Percentiles rank a stretch among this genome's conserved stretches.
Conservation (phyloP, 1,140 invertebrate species). For the Macrotrachela quadricornifera region DNA sequence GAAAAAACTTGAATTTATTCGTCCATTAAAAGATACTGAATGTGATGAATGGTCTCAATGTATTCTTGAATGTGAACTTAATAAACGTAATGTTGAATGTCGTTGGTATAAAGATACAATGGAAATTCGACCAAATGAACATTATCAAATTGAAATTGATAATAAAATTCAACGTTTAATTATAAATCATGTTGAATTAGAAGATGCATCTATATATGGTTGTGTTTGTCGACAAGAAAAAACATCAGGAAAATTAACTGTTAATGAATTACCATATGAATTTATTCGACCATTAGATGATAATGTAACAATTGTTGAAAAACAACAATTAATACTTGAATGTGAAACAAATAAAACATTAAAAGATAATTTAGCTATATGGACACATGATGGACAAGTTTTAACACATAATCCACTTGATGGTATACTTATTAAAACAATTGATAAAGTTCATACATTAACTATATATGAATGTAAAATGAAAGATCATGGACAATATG, state of each 20-base stretch:
- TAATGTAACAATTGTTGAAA: constrained; percentile 2
- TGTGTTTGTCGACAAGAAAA: too few species aligned
- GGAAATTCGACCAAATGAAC: constrained; percentile 13
- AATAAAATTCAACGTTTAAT: too few species aligned
- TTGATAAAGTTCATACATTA: constrained; percentile 16
- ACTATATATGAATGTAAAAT: constrained; percentile 17
- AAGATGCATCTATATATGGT: too few species aligned
- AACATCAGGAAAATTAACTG: background rate
- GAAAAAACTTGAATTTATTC: constrained; percentile 1
- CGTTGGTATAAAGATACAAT: constrained; percentile 31
- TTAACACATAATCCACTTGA: background rate
- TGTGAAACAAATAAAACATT: background rate
- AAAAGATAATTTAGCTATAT: background rate
- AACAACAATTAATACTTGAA: constrained; percentile 4
- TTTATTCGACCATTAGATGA: constrained; percentile 1
- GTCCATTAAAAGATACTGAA: background rate
- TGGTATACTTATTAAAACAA: constrained; percentile 14
- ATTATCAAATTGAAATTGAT: background rate
- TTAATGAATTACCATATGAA: constrained; percentile 3
- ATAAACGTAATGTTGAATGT: constrained; percentile 21
- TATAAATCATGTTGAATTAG: too few species aligned
- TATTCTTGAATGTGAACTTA: constrained; percentile 17
- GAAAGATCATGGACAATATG: constrained; percentile 24
- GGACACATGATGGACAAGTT: too few species aligned
- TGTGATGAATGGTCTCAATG: too few species aligned